Base-by-base conservation (phyloP, 2,797 vertebrate genomes). In the Rhincodon typus region DNA sequence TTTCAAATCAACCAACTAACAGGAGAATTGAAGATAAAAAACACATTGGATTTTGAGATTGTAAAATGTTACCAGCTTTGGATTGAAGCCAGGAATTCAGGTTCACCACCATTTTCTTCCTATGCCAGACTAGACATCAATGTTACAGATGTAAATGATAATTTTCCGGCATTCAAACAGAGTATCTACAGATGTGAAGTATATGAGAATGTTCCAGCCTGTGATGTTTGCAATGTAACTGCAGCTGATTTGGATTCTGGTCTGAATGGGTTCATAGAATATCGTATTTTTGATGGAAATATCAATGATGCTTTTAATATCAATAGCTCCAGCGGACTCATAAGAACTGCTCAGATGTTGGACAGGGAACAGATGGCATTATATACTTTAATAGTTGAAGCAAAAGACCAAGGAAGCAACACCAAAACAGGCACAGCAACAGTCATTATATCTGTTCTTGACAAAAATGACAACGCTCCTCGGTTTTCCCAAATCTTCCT, bases 381-480 rank as follows among this genome's bases (percentile, higher is more conserved):
- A 95, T 98, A 97, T 96, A 97, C 96, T 96, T 96, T 98, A 95
- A 97, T 96, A 12, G 95, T 98, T 94, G 97, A 97, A 97, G 97
- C 98, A 69, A 94, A 95, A 57, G 98, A 98, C 82, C 95, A 96
- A 25, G 96, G 97, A 87, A 96, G 97, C 70, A 96, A 95, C 46
- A 95, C 96, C 66, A 96, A 97, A 72, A 97, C 96, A 87, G 97
- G 97, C 95, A 97, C 50, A 95, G 96, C 97, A 25, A 96, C 96
- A 21, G 96, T 98, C 94, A 96, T 97, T 0, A 70, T 98, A 12
- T 62, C 93, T 30, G 97, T 98, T 96, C 97, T 97, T 70, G 98
- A 98, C 96, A 97, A 96, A 97, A 98, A 98, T 74, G 98, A 98
- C 96, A 97, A 98, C 0, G 96, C 97, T 0, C 98, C 98, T 96